Evolutionary conservation across 2,797 vertebrate genomes (phyloP).

Genomic region (Zenarchopterus dispar): DNA sequence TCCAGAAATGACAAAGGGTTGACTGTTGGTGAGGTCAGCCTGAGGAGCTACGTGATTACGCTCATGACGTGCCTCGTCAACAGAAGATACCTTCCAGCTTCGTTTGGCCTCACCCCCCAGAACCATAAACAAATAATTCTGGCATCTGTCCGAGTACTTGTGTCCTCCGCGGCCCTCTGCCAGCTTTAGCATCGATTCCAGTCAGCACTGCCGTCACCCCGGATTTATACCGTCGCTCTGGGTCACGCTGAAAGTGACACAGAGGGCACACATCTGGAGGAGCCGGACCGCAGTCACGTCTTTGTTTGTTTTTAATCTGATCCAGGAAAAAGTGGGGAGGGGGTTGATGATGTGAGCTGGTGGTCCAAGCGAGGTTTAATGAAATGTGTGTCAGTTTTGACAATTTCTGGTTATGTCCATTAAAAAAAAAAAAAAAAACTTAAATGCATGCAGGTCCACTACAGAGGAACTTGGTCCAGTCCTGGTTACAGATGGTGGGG

Average conservation of each 20-base stretch:
- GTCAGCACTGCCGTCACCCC: conserved; percentile 2
- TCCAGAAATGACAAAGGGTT: too few species aligned
- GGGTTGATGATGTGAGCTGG: too few species aligned
- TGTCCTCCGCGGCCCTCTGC: conserved; percentile 1
- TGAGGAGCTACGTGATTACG: neutral
- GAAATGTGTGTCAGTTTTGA: too few species aligned
- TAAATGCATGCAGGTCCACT: too few species aligned
- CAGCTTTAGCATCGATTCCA: conserved; percentile 7
- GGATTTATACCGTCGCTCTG: neutral
- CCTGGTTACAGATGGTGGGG: conserved; percentile 1
- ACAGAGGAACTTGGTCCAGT: neutral
- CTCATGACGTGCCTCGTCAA: neutral
- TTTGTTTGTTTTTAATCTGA: neutral
- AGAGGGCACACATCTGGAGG: neutral
- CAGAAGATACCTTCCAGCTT: neutral
- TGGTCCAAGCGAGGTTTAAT: too few species aligned
- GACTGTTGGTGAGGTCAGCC: too few species aligned
- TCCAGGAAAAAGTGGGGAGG: too few species aligned
- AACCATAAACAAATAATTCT: neutral
- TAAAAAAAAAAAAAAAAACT: too few species aligned
- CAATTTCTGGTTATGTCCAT: too few species aligned
- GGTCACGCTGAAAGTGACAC: neutral
- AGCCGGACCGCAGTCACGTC: neutral
- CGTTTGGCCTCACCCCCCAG: conserved; percentile 1
- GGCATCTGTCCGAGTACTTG: conserved; percentile 3